Base-by-base conservation (phyloP, 2,113 vertebrate genomes). In the Leucopternis melanops region DNA sequence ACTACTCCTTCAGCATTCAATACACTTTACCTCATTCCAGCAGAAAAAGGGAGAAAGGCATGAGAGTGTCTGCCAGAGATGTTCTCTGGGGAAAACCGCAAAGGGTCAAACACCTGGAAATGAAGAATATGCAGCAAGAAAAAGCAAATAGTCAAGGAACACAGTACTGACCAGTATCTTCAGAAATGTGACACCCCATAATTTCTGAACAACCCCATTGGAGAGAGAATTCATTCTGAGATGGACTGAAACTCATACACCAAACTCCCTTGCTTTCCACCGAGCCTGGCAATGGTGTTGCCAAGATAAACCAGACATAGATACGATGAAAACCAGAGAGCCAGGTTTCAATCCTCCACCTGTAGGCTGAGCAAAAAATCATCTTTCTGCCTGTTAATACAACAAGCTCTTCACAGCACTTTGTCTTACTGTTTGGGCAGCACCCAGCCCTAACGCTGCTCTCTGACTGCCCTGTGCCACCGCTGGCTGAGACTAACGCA, bases 1-100 rank as follows among this genome's bases (percentile, higher is more conserved):
- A 14, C 26, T 32, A 6, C 8, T 44, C 32, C 49, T 72, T 55
- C 65, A 78, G 31, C 1, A 3, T n/a, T 89, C 57, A 42, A 49
- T 9, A 44, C 54, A 42, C 45, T 70, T 95, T 95, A 98, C 97
- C 97, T 97, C 9, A 5, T 38, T 86, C 97, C 97, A 90, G 97
- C 98, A 93, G 99, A 98, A 97, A 99, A 99, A 40, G 99, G 99
- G 66, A 99, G 95, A 66, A 98, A 99, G 5, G 99, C 98, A 4
- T 98, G 98, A 52, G 98, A 97, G 2, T 98, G 98, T 81, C 98
- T 97, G 45, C 94, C 97, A 63, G 98, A 96, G 45, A 75, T 11
- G 38, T 99, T 99, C 86, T 99, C 98, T 0, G 98, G 98, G 27
- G 98, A 98, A 97, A 99, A 99, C 32, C 99, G 97, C 36, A 94